Percentiles rank a stretch among this genome's conserved stretches.
These are phyloP conservation scores for Emydoidea blandingii DNA, from an alignment of 2,797 vertebrate species.

Conservation along the genomic window DNA sequence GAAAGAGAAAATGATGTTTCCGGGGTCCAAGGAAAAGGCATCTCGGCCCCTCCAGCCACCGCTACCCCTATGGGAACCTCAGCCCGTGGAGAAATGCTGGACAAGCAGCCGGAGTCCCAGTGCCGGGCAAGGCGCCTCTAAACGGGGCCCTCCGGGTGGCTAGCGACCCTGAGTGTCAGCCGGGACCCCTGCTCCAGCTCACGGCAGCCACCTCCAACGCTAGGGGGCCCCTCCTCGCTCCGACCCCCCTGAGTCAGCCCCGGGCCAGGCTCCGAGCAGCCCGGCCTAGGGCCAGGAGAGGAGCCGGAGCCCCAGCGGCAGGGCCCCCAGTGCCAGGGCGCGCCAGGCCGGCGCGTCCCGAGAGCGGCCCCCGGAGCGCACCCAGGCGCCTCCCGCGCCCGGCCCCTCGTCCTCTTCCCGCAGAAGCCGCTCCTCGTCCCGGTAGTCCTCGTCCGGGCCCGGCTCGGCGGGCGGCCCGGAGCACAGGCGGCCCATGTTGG, in stretches of 20 bases:
- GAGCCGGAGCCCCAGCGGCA: neutral
- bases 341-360: neutral
- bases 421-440: conserved; percentile 16
- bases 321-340: neutral
- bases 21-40: neutral
- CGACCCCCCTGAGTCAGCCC: neutral
- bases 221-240: too few species aligned
- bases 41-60: neutral
- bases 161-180: too few species aligned
- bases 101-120: neutral
- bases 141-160: too few species aligned
- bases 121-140: neutral
- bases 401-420: neutral
- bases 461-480: conserved; percentile 74
- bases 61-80: neutral
- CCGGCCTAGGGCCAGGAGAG: neutral
- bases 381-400: neutral
- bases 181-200: too few species aligned
- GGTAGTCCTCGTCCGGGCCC: conserved; percentile 81
- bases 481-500: conserved; percentile 87
- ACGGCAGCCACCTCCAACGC: neutral
- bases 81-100: neutral
- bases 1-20: neutral
- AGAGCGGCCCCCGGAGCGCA: neutral
- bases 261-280: neutral